A percentile compares a stretch with the other conserved stretches of the same genome.
Conservation (phyloP, 2,888 invertebrate species). For the Diloba caeruleocephala region DNA sequence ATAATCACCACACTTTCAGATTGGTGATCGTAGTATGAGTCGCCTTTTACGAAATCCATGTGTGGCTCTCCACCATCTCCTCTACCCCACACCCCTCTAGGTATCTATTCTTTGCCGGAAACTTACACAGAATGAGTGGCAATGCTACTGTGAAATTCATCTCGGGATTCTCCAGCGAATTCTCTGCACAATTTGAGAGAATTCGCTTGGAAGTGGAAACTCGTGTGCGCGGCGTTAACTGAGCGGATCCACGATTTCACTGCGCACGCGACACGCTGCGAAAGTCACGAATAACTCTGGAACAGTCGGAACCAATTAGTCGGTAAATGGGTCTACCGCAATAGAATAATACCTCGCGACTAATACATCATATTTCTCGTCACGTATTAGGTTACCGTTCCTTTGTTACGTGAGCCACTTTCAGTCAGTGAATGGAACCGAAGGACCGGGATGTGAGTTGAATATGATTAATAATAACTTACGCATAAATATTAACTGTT, state of each 20-base stretch:
- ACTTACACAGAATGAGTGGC: no score
- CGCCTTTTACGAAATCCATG: no score
- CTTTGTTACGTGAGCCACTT: constrained; percentile 88
- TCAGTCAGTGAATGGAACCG: constrained; percentile 83
- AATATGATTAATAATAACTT: constrained; percentile 85
- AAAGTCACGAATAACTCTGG: constrained; percentile 69
- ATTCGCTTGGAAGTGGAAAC: constrained; percentile 34
- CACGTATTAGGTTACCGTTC: constrained; percentile 87
- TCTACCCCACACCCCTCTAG: no score
- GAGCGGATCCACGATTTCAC: constrained; percentile 74
- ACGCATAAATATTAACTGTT: constrained; percentile 69
- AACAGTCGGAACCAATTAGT: constrained; percentile 79
- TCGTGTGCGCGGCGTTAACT: constrained; percentile 45
- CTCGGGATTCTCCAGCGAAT: constrained; percentile 8
- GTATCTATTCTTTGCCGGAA: no score
- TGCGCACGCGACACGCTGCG: constrained; percentile 59
- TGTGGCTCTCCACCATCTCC: no score
- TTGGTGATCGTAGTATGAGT: no score
- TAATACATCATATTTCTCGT: constrained; percentile 84
- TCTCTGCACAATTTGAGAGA: constrained; percentile 25
- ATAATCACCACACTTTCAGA: no score
- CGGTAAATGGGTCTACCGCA: constrained; percentile 77
- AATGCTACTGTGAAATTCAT: no score
- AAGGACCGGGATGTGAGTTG: constrained; percentile 79
- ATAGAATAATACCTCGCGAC: constrained; percentile 77